phyloP scores from a whole-genome alignment of 2,888 invertebrate genomes.

The Danaus chrysippus region DNA sequence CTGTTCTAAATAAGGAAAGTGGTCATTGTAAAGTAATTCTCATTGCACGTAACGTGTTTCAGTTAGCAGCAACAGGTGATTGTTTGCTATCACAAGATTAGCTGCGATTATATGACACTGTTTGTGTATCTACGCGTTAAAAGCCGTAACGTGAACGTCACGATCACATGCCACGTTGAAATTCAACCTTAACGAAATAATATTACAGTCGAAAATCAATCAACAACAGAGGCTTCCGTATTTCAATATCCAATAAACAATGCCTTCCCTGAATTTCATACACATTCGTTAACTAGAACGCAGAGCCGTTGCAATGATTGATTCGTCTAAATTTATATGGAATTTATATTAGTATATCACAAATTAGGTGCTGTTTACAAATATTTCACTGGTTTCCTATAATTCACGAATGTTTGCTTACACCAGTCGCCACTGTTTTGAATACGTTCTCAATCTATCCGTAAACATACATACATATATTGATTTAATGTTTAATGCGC shows the following conservation, averaged over 20 bases:
- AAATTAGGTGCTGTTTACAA: constrained; percentile 25
- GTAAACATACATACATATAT: background rate
- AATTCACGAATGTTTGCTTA: constrained; percentile 16
- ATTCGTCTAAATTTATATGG: constrained; percentile 24
- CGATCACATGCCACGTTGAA: constrained; percentile 14
- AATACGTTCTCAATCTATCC: constrained; percentile 6
- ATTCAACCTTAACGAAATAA: constrained; percentile 3
- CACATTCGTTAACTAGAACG: constrained; percentile 16
- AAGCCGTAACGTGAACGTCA: constrained; percentile 28
- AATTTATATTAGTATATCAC: constrained; percentile 24
- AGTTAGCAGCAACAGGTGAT: constrained; percentile 6
- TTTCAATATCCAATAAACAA: constrained; percentile 19
- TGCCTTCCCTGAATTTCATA: constrained; percentile 20
- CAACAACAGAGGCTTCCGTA: background rate
- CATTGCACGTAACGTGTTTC: constrained; percentile 13
- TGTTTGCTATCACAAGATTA: constrained; percentile 37
- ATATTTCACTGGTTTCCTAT: constrained; percentile 22
- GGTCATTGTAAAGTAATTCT: background rate
- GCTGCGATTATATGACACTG: constrained; percentile 43
- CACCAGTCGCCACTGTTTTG: constrained; percentile 2
- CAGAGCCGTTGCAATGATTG: constrained; percentile 18
- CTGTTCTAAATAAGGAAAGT: no score
- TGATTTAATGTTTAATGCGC: background rate
- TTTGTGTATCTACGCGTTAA: constrained; percentile 34
- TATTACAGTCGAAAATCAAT: constrained; percentile 4